Evolutionary conservation across 2,888 invertebrate genomes (phyloP).

Genomic region (Nomada lathburiana): DNA sequence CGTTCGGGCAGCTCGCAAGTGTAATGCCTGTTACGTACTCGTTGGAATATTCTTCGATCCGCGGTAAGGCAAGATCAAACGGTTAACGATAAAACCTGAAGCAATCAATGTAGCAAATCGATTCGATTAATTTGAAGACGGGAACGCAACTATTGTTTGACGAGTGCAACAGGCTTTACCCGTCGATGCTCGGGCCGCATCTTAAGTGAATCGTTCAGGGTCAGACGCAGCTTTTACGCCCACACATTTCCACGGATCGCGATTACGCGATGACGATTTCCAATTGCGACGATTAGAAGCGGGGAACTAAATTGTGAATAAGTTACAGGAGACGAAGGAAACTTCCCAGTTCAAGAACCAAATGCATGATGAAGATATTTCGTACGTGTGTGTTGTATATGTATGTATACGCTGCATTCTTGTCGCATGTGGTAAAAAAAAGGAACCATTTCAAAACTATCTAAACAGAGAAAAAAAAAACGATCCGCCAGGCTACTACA

Average conservation of each 20-base stretch:
- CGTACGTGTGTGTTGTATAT: slow-evolving; percentile 46
- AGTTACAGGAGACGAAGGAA: slow-evolving; percentile 35
- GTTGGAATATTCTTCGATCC: neutral
- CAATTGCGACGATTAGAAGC: neutral
- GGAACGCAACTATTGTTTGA: neutral
- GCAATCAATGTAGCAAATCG: neutral
- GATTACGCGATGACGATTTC: slow-evolving; percentile 1
- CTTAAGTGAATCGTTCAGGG: slow-evolving; percentile 41
- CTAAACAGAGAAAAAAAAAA: neutral
- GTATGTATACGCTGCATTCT: slow-evolving; percentile 18
- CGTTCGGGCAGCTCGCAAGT: slow-evolving; percentile 15
- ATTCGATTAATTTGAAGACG: neutral
- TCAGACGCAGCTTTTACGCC: slow-evolving; percentile 31
- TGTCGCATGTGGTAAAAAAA: slow-evolving; percentile 14
- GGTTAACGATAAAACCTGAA: neutral
- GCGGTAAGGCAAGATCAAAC: neutral
- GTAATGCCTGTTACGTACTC: slow-evolving; percentile 37
- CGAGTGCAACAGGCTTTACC: slow-evolving; percentile 42
- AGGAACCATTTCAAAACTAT: neutral
- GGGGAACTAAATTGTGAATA: neutral
- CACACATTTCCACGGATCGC: slow-evolving; percentile 14
- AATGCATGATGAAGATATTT: slow-evolving; percentile 56
- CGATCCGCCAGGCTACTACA: slow-evolving; percentile 13
- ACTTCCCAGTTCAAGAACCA: slow-evolving; percentile 56
- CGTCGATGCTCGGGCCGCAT: slow-evolving; percentile 15